A percentile compares a stretch with the other conserved stretches of the same genome.
These are phyloP conservation scores for Noctua fimbriata DNA, from an alignment of 2,888 invertebrate species.

Conservation along the genomic window DNA sequence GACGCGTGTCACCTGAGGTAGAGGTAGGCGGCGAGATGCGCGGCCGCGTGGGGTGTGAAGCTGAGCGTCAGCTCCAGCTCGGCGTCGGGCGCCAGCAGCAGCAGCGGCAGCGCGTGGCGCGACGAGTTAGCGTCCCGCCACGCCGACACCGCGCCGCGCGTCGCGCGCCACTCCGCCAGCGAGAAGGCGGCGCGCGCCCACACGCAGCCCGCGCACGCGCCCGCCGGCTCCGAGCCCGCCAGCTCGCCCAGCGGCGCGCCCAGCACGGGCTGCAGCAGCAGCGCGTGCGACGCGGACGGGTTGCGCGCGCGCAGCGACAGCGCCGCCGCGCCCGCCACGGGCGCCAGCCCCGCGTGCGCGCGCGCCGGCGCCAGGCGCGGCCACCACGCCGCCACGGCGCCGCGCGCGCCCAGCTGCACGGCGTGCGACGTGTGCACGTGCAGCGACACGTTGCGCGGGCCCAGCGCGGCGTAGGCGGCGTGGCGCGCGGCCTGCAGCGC, in stretches of 20 bases:
- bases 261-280: conserved; percentile 91
- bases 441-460: conserved; percentile 92
- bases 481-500: conserved; percentile 63
- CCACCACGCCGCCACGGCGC: conserved; percentile 67
- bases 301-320: conserved; percentile 93
- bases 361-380: conserved; percentile 61
- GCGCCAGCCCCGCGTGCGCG: conserved; percentile 63
- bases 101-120: conserved; percentile 66
- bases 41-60: conserved; percentile 84
- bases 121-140: conserved; percentile 39
- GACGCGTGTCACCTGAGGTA: conserved; percentile 82
- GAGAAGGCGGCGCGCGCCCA: conserved; percentile 72
- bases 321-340: conserved; percentile 87
- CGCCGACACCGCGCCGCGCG: conserved; percentile 62
- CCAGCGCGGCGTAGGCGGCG: conserved; percentile 66
- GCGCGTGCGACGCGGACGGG: conserved; percentile 92
- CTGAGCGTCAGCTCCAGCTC: conserved; percentile 85
- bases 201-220: conserved; percentile 58
- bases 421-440: conserved; percentile 93
- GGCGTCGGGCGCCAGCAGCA: conserved; percentile 91
- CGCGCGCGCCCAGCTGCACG: conserved; percentile 65
- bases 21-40: conserved; percentile 86
- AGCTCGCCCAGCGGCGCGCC: conserved; percentile 47
- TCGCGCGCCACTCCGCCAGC: conserved; percentile 74
- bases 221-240: conserved; percentile 56